phyloP scores from a whole-genome alignment of 1,140 invertebrate species.

The Tetramorium parvispinum region DNA sequence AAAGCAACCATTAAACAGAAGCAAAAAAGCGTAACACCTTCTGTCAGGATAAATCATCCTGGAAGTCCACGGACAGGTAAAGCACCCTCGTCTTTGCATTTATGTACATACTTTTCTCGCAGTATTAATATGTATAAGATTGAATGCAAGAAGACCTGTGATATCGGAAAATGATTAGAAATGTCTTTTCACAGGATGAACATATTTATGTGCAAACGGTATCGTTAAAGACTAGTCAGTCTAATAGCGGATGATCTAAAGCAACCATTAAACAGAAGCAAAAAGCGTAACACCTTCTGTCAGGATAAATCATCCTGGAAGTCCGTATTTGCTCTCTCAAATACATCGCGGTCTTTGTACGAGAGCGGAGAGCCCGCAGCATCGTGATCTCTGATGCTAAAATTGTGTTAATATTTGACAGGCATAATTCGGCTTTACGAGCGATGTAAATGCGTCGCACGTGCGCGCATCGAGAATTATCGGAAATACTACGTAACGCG shows the following conservation, averaged over 20 bases:
- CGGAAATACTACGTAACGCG: slow-evolving; percentile 76
- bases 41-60: slow-evolving; percentile 16
- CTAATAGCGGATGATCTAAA: not conserved
- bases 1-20: not conserved
- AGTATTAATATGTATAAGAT: not conserved
- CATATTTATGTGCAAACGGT: not conserved
- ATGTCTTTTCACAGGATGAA: not conserved
- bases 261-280: not conserved
- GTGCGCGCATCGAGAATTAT: slow-evolving; percentile 74
- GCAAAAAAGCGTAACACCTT: not conserved
- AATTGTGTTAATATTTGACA: slow-evolving; percentile 76
- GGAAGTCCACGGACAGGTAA: slow-evolving; percentile 36
- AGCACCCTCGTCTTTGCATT: slow-evolving; percentile 12
- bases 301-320: slow-evolving; percentile 43
- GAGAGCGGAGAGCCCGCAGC: slow-evolving; percentile 19
- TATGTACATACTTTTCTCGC: not conserved
- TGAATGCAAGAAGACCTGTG: not conserved
- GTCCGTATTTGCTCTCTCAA: slow-evolving; percentile 57
- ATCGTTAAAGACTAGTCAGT: not conserved
- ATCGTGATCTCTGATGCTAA: slow-evolving; percentile 51
- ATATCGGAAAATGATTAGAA: too few relatives aligned
- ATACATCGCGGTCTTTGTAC: slow-evolving; percentile 46
- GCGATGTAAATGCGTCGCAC: slow-evolving; percentile 74
- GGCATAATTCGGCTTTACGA: slow-evolving; percentile 77
- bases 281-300: not conserved